These are phyloP conservation scores for Pelosia muscerda DNA, from an alignment of 2,888 invertebrate genomes.

Conservation along the genomic window DNA sequence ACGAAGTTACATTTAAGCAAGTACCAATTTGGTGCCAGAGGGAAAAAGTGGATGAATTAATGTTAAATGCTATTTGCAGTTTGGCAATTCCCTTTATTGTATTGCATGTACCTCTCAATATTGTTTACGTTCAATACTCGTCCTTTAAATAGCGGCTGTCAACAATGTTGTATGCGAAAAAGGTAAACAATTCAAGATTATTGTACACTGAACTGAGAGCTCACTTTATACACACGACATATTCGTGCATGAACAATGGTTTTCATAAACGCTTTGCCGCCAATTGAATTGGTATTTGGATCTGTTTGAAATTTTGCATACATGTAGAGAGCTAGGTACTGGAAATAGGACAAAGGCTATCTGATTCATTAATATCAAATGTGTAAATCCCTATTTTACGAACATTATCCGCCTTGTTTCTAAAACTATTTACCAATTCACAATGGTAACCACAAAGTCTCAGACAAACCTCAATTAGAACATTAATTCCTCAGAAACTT, in stretches of 20 bases:
- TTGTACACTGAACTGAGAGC: constrained; percentile 43
- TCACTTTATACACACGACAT: constrained; percentile 42
- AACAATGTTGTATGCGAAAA: constrained; percentile 51
- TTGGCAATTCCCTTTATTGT: constrained; percentile 10
- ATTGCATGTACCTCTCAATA: constrained; percentile 7
- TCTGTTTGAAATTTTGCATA: background rate
- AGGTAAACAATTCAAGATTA: constrained; percentile 54
- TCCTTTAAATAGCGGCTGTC: constrained; percentile 39
- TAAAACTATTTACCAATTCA: background rate
- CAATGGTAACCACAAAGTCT: too few relatives aligned
- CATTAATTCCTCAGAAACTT: constrained; percentile 1
- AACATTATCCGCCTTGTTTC: background rate
- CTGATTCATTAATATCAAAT: background rate
- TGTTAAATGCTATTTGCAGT: constrained; percentile 11
- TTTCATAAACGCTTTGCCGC: constrained; percentile 44
- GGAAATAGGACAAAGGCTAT: background rate
- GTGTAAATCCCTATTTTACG: background rate
- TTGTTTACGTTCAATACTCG: constrained; percentile 23
- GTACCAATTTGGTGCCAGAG: background rate
- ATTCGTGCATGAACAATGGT: constrained; percentile 42
- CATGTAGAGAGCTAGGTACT: too few relatives aligned
- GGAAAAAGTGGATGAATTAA: constrained; percentile 10
- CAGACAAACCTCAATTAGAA: background rate
- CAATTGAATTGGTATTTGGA: constrained; percentile 25
- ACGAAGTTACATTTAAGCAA: background rate